Base-by-base conservation (phyloP, 2,113 vertebrate genomes). In the Tachysurus vachellii region DNA sequence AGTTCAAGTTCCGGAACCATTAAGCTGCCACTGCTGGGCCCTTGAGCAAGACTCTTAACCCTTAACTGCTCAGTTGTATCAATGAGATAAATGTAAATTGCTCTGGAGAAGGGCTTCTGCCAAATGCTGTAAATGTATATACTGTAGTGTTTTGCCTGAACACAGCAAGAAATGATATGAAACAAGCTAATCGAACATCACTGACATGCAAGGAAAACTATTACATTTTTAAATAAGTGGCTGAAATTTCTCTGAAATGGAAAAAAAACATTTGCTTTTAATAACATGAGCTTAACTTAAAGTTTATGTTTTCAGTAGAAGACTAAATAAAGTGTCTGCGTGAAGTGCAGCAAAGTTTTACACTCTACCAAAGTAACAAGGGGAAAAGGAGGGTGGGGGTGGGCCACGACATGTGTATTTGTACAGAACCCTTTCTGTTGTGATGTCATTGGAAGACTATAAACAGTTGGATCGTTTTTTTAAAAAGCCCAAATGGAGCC, bases 301-400 rank as follows among this genome's bases (percentile, higher is more conserved):
- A 93, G 94, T 95, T 95, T 93, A 94, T 94, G 88, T 94, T 93
- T 90, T 93, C 89, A 94, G 86, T 61, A 3, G 85, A 88, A 93
- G 86, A 90, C 92, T 88, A 94, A 95, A 95, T 94, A 95, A 95
- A 94, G 92, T 89, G 88, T 88, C 86, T 88, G 88, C 82, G 85
- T 86, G 91, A 92, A 94, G 88, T 91, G 88, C 86, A 79, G 83
- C 16, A 59, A 89, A 85, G 90, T 81, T 91, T 59, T 5, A 59
- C 84, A 90, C 84, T 91, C 93, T 91, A 88, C 91, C 89, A 26
- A 86, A 92, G 89, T 87, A 88, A 84, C 86, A 86, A 90, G 85
- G 86, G 36, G 36, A 79, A 79, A 2, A 11, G 76, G 26, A 5
- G 47, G 4, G 11, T 53, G 17, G 47, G 84, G 89, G 88, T 2